A percentile compares a stretch with the other conserved stretches of the same genome.
phyloP scores from a whole-genome alignment of 2,797 vertebrate genomes.

The Pteronotus mesoamericanus region DNA sequence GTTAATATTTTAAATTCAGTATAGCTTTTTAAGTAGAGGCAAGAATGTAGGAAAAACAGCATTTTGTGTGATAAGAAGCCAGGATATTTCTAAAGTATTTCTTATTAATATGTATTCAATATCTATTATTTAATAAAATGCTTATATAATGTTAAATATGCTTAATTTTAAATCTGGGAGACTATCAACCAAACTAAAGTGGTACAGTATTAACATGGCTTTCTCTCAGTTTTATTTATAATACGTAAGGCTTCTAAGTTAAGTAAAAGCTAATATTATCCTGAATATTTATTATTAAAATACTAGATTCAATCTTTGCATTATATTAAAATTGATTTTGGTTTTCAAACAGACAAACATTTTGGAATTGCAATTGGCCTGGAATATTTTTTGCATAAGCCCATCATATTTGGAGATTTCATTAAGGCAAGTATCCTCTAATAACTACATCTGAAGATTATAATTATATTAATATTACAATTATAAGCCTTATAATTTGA shows the following conservation, averaged over 20 bases:
- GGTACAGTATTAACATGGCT: background rate
- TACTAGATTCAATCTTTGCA: background rate
- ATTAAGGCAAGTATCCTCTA: conserved; percentile 82
- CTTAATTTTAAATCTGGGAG: conserved; percentile 3
- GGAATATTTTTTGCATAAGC: conserved; percentile 84
- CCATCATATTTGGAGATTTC: conserved; percentile 91
- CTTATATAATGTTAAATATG: background rate
- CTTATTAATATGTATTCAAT: background rate
- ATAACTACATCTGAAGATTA: background rate
- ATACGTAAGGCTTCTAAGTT: background rate
- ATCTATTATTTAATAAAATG: conserved; percentile 14
- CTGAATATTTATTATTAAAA: conserved; percentile 14
- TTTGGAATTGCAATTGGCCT: conserved; percentile 86
- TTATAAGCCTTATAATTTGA: background rate
- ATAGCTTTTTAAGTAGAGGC: conserved; percentile 27
- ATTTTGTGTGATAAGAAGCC: background rate
- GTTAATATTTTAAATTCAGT: background rate
- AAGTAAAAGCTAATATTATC: background rate
- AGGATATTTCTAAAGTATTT: conserved; percentile 16
- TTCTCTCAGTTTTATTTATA: conserved; percentile 19
- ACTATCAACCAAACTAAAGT: background rate
- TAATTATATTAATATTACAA: background rate
- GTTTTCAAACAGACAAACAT: conserved; percentile 84
- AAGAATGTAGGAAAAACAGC: background rate
- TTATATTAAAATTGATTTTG: background rate